These are phyloP conservation scores for Colius striatus DNA, from an alignment of 2,113 vertebrate genomes.

Conservation along the genomic window DNA sequence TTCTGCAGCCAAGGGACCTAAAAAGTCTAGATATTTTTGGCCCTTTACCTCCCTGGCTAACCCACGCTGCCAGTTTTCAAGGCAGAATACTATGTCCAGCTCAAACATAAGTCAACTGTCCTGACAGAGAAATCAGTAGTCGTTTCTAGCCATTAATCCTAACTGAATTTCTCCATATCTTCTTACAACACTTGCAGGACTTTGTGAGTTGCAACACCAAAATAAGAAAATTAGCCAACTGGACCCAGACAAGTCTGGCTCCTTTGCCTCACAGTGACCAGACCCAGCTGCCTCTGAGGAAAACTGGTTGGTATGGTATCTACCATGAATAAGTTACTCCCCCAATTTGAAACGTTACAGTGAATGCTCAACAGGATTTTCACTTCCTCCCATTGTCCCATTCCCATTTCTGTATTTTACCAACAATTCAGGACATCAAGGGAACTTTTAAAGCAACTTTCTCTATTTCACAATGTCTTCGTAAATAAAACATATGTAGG, in stretches of 20 bases:
- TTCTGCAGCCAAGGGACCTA: neutral
- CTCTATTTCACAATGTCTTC: constrained; percentile 44
- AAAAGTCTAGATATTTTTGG: neutral
- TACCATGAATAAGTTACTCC: neutral
- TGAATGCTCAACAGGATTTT: neutral
- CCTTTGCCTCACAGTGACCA: neutral
- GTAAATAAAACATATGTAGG: constrained; percentile 66
- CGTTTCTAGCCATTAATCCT: constrained; percentile 13
- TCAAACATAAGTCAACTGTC: neutral
- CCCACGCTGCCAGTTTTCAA: neutral
- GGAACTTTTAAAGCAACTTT: constrained; percentile 65
- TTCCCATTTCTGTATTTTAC: neutral
- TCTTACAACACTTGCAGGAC: constrained; percentile 11
- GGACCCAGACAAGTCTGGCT: neutral
- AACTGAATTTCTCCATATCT: constrained; percentile 16
- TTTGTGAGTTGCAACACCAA: neutral
- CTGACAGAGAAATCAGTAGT: neutral
- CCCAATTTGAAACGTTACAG: neutral
- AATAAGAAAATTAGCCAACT: neutral
- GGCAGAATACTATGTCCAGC: neutral
- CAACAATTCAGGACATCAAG: constrained; percentile 5
- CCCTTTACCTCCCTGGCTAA: neutral
- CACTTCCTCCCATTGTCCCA: neutral
- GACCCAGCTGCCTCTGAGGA: neutral
- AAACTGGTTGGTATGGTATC: neutral